Evolutionary conservation across 2,888 invertebrate species (phyloP).

Genomic region (Mythimna impura): DNA sequence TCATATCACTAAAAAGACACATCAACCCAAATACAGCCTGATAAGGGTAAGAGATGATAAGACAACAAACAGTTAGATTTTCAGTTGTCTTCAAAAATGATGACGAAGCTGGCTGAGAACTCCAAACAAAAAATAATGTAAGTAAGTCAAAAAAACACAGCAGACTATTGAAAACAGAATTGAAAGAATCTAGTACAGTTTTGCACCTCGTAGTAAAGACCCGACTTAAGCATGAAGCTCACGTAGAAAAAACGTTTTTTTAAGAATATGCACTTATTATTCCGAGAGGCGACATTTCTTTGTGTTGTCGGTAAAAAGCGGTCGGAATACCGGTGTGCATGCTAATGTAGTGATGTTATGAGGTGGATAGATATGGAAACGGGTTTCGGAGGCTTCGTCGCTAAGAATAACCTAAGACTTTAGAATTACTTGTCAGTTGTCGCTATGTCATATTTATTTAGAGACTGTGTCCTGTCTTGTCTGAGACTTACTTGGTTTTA

Average conservation of each 20-base stretch:
- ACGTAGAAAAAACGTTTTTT: constrained; percentile 51
- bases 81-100: neutral
- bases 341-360: constrained; percentile 44
- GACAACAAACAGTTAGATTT: too few species aligned
- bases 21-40: too few species aligned
- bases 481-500: neutral
- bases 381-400: constrained; percentile 32
- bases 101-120: neutral
- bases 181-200: constrained; percentile 37
- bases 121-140: constrained; percentile 8
- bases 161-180: neutral
- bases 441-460: constrained; percentile 14
- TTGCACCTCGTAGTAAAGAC: constrained; percentile 8
- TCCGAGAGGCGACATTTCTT: constrained; percentile 53
- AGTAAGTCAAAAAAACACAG: neutral
- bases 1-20: too few species aligned
- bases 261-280: constrained; percentile 57
- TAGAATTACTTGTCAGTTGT: constrained; percentile 13
- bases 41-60: too few species aligned
- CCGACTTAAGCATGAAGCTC: constrained; percentile 29
- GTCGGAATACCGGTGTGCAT: constrained; percentile 50
- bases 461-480: neutral
- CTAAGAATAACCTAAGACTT: constrained; percentile 37
- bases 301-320: constrained; percentile 51
- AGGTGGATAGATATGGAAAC: constrained; percentile 40